Base-by-base conservation (phyloP, 2,113 vertebrate species). In the Megaleporinus macrocephalus region DNA sequence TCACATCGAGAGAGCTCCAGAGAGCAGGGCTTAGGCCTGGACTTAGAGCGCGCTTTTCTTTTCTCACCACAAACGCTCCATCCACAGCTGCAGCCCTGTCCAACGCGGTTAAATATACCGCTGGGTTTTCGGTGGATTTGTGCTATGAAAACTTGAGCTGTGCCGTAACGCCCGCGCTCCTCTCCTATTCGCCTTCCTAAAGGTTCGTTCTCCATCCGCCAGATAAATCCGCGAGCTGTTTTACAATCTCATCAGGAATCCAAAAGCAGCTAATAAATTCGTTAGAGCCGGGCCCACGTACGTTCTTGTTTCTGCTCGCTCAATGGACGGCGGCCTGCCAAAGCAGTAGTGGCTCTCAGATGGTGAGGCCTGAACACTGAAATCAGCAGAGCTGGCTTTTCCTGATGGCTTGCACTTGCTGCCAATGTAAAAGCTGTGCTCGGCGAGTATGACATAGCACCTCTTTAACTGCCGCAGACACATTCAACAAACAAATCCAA, bases 401-500 rank as follows among this genome's bases (percentile, higher is more conserved):
- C 74, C 72, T 73, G 55, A 65, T 44, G 78, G 47, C 61, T 14
- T 18, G 47, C 29, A 29, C 51, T 27, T 41, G 61, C 66, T 73
- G 78, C 59, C 53, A 81, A 30, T 14, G 36, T 24, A 44, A 73
- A 13, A 72, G 73, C 69, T 27, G 36, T 53, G 59, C 65, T 83
- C 41, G 22, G 51, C 49, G 57, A 82, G 55, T 74, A 77, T 86
- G 83, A 87, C 63, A 72, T 69, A 85, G 72, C 53, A 66, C 78
- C 57, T 51, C 51, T 84, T 71, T 81, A 84, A 82, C 80, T 55
- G 36, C 49, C 41, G 62, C 65, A 44, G 75, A 86, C 85, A 88
- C 26, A 36, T 87, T 86, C 80, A 87, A 83, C 79, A 84, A 89
- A 84, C 84, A 87, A 80, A 66, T 33, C 51, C 68, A 66, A 78